Evolutionary conservation across 2,797 vertebrate species (phyloP), one percentile per base, ranked within the genome.

Genomic region (Australoheros facetus): DNA sequence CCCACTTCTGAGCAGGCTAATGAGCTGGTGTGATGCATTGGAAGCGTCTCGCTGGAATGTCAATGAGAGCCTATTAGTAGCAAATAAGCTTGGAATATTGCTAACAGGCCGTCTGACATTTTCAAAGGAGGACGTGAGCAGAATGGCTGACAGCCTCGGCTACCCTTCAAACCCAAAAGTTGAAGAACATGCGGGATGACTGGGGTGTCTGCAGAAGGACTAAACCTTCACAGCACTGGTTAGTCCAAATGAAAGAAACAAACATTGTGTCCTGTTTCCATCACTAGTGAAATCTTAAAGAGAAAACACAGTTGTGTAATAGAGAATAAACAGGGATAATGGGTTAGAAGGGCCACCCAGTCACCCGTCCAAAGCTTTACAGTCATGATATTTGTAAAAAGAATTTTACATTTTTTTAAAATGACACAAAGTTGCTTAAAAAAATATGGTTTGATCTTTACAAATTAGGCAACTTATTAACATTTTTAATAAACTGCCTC

Each of bases 61-160:
- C 93, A 95, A 94, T 91, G 92, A 95, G 89, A 77, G 77, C 83
- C 89, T 89, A 88, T 94, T 93, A 93, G 87, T 78, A 88, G 86
- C 85, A 93, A 92, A 93, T 91, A 92, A 85, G 85, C 83, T 77
- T 60, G 59, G 86, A 85, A 90, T 88, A 88, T 90, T 85, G 79
- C 91, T 92, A 94, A 94, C 91, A 81, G 92, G 83, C 90, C 53
- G 78, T 84, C 92, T 94, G 94, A 94, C 94, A 95, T 94, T 94
- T 93, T 93, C 89, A 90, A 89, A 92, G 83, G 81, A 83, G 83
- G 84, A 92, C 87, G 90, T 90, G 92, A 93, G 85, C 59, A n/a
- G 92, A 92, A 91, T 93, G 86, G 85, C 87, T 75, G 69, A 89
- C 71, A 37, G 86, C 78, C 82, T 82, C 62, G 0, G 32, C 60